phyloP scores from a whole-genome alignment of 2,888 invertebrate species.

The Aquatica leii region DNA sequence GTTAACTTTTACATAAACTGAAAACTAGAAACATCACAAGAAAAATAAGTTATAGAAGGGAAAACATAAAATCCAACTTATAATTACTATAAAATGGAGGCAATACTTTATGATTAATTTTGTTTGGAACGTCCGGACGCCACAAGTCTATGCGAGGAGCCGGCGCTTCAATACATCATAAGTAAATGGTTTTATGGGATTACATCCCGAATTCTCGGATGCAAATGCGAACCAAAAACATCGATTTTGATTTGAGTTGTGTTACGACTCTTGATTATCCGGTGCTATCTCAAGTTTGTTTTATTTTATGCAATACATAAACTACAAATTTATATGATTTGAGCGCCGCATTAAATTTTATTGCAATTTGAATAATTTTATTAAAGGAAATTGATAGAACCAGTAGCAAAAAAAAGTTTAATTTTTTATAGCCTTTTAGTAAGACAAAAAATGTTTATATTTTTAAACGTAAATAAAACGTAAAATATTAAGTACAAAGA shows the following conservation, averaged over 20 bases:
- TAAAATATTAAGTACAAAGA: not conserved
- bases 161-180: constrained; percentile 51
- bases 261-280: constrained; percentile 47
- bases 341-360: constrained; percentile 30
- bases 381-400: constrained; percentile 12
- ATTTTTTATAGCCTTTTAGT: no score
- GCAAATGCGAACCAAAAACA: constrained; percentile 51
- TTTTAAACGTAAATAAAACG: no score
- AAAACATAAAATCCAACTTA: constrained; percentile 45
- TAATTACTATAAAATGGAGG: constrained; percentile 46
- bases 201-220: constrained; percentile 46
- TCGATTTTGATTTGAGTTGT: constrained; percentile 47
- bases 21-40: constrained; percentile 26
- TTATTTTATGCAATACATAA: constrained; percentile 35
- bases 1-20: not conserved
- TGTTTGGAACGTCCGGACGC: constrained; percentile 44
- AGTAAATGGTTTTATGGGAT: constrained; percentile 52
- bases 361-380: constrained; percentile 17
- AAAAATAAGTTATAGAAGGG: constrained; percentile 26
- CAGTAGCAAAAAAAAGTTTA: constrained; percentile 4
- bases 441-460: no score
- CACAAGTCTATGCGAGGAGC: constrained; percentile 45
- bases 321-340: constrained; percentile 26
- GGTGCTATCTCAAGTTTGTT: constrained; percentile 41
- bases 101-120: constrained; percentile 46